Evolutionary conservation across 2,113 vertebrate species (phyloP), one percentile per base, ranked within the genome.

Genomic region (Psammodynastes pulverulentus): DNA sequence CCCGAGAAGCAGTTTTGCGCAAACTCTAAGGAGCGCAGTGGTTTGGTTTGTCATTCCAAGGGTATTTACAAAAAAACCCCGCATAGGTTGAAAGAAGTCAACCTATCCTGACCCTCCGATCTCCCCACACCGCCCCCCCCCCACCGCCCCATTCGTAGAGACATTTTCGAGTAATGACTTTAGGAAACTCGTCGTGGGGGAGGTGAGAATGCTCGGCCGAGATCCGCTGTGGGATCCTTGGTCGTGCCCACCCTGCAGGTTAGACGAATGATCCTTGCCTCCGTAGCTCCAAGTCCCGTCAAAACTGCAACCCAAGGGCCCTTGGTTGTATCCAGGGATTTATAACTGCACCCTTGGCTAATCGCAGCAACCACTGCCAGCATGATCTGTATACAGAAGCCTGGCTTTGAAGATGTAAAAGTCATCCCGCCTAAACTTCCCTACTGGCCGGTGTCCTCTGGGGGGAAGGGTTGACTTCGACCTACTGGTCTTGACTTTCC

Each of bases 161-260:
- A 3, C n/a, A 39, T 43, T 3, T 79, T 19, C 34, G 72, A 43
- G 34, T 21, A 43, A 23, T 79, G 34, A 43, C 15, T 9, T 23
- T 3, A 34, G 17, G 34, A 1, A 79, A 43, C 17, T 1, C 17
- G 17, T 21, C n/a, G 34, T n/a, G 15, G 17, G n/a, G 0, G 1
- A 1, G 17, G 2, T 49, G 48, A 2, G 2, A 0, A 9, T 79
- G 72, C 34, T 34, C 34, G 34, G 9, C 7, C 2, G 34, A 17
- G 72, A 79, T 23, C 34, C 17, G 7, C 34, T 43, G 72, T 43
- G 43, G 19, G 17, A 43, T 0, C 72, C 34, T 43, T 79, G 9
- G 34, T 79, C 72, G 1, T 9, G 19, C 34, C 34, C 17, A 79
- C 17, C 34, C 72, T 21, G 34, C 72, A 9, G 7, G 72, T 21